Percentiles rank a stretch among this genome's conserved stretches.
These are phyloP conservation scores for Channa maculata DNA, from an alignment of 2,113 vertebrate species.

Conservation along the genomic window DNA sequence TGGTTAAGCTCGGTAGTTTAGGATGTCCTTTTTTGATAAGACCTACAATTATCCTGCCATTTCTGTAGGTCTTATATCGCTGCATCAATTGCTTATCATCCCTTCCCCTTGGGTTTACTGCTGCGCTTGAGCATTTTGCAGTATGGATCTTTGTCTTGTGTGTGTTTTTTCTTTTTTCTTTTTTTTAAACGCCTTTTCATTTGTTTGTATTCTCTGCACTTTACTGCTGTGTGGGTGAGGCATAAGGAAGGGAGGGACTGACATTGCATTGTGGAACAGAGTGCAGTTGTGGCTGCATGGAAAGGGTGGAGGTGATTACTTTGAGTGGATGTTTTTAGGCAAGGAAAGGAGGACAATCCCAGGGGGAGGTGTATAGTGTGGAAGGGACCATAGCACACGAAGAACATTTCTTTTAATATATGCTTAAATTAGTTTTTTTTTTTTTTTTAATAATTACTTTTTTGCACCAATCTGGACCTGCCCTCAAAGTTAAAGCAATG, in stretches of 20 bases:
- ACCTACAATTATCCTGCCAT: slow-evolving; percentile 66
- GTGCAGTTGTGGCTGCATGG: slow-evolving; percentile 61
- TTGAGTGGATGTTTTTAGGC: slow-evolving; percentile 72
- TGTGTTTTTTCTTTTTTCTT: slow-evolving; percentile 13
- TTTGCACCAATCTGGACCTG: slow-evolving; percentile 20
- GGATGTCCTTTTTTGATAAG: slow-evolving; percentile 27
- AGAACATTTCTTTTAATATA: slow-evolving; percentile 41
- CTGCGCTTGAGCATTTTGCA: slow-evolving; percentile 63
- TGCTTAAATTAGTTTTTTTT: background rate
- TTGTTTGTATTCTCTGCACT: slow-evolving; percentile 85
- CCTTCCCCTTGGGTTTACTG: slow-evolving; percentile 48
- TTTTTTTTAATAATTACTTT: background rate
- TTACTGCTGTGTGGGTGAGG: slow-evolving; percentile 84
- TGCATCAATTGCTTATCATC: slow-evolving; percentile 51
- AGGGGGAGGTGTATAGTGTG: slow-evolving; percentile 46
- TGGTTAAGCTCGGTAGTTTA: slow-evolving; percentile 49
- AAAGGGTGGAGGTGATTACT: slow-evolving; percentile 48
- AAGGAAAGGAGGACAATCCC: slow-evolving; percentile 81
- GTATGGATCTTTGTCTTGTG: slow-evolving; percentile 55
- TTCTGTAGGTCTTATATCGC: slow-evolving; percentile 54
- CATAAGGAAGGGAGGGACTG: slow-evolving; percentile 73
- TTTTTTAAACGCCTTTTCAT: slow-evolving; percentile 50
- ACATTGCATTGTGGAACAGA: slow-evolving; percentile 75
- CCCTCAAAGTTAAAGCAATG: slow-evolving; percentile 21
- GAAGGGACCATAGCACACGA: slow-evolving; percentile 49